These are phyloP conservation scores for Phalera bucephala DNA, from an alignment of 2,888 invertebrate species.

Conservation along the genomic window DNA sequence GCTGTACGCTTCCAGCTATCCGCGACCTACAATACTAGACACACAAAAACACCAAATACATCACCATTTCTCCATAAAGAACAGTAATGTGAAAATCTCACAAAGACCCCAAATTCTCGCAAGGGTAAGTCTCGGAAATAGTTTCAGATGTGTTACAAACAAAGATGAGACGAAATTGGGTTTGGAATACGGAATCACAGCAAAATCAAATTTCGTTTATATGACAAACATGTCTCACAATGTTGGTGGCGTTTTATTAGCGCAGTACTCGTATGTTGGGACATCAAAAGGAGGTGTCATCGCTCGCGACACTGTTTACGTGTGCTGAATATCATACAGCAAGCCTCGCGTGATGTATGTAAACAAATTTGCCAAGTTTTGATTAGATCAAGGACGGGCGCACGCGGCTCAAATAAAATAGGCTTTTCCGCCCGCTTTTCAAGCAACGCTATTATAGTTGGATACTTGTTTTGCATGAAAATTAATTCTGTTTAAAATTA, in stretches of 20 bases:
- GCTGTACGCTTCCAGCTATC: no score
- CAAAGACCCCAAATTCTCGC: constrained; percentile 26
- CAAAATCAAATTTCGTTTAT: constrained; percentile 66
- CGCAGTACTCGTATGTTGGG: constrained; percentile 48
- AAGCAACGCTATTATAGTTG: constrained; percentile 26
- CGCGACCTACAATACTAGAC: no score
- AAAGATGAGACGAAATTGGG: constrained; percentile 53
- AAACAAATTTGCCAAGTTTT: constrained; percentile 78
- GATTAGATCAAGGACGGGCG: constrained; percentile 66
- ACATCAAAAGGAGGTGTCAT: constrained; percentile 72
- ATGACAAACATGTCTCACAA: constrained; percentile 63
- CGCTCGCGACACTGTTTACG: constrained; percentile 63
- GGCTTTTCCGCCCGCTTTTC: constrained; percentile 18
- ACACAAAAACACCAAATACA: constrained; percentile 5
- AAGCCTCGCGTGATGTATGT: constrained; percentile 57
- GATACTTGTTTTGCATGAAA: constrained; percentile 23
- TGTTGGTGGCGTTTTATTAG: constrained; percentile 66
- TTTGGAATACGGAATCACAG: constrained; percentile 55
- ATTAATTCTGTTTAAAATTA: constrained; percentile 14
- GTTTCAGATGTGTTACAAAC: constrained; percentile 51
- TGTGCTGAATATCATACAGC: constrained; percentile 66
- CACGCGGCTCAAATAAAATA: constrained; percentile 62
- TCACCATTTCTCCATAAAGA: constrained; percentile 12
- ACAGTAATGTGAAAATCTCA: constrained; percentile 28
- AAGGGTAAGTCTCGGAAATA: constrained; percentile 44